These are phyloP conservation scores for Agrenia bidenticulata DNA, from an alignment of 2,888 invertebrate genomes.

Conservation along the genomic window DNA sequence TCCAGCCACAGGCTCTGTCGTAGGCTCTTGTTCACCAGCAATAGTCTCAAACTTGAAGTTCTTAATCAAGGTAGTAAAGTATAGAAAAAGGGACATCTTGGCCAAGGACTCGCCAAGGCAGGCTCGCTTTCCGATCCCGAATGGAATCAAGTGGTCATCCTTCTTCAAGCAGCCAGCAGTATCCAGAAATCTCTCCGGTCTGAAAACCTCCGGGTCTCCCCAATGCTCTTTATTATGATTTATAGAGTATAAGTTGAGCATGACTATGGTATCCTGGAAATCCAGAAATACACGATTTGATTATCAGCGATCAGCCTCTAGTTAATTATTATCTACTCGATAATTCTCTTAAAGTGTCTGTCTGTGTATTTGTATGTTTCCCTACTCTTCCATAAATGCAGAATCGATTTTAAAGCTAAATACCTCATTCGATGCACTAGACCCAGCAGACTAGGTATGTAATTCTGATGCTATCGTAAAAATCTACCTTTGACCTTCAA, in stretches of 20 bases:
- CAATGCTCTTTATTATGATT: constrained; percentile 15
- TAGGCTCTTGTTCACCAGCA: constrained; percentile 57
- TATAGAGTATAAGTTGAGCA: constrained; percentile 22
- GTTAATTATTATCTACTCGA: too few species aligned
- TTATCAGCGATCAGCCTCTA: too few species aligned
- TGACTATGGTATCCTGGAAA: constrained; percentile 22
- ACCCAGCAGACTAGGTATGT: too few species aligned
- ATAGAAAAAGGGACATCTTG: constrained; percentile 63
- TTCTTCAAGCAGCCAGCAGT: constrained; percentile 15
- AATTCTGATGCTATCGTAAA: too few species aligned
- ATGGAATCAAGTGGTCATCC: constrained; percentile 8
- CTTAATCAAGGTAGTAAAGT: constrained; percentile 63
- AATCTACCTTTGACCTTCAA: too few species aligned
- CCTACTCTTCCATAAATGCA: too few species aligned
- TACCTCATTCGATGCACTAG: too few species aligned
- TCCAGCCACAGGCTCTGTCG: constrained; percentile 61
- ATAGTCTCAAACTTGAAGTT: constrained; percentile 61
- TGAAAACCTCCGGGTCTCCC: constrained; percentile 28
- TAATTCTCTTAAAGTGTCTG: too few species aligned
- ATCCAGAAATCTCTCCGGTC: constrained; percentile 31
- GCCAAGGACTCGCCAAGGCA: constrained; percentile 67
- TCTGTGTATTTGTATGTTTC: too few species aligned
- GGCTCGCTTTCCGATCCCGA: constrained; percentile 62
- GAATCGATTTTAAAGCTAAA: not conserved
- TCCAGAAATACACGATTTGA: not conserved